A percentile compares a stretch with the other conserved stretches of the same genome.
Conservation (phyloP, 2,888 invertebrate genomes). For the Oscheius sp. region DNA sequence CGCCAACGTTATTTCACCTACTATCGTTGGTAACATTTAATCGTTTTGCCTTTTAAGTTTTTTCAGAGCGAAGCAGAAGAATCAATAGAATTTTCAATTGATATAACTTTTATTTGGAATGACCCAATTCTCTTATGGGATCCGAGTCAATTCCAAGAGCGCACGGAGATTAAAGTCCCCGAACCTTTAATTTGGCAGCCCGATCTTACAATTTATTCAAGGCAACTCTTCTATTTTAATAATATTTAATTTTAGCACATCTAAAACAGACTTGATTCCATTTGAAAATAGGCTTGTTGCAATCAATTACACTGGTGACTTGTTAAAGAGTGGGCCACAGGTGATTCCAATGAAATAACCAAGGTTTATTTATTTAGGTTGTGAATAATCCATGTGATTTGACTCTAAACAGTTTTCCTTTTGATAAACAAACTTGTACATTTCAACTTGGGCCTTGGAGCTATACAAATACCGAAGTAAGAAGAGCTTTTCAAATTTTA, state of each 20-base stretch:
- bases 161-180: not conserved
- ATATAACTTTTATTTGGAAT: slow-evolving; percentile 7
- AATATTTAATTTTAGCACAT: not conserved
- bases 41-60: not conserved
- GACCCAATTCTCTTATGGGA: slow-evolving; percentile 12
- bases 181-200: slow-evolving; percentile 11
- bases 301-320: not conserved
- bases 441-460: slow-evolving; percentile 8
- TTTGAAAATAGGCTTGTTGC: slow-evolving; percentile 6
- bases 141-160: not conserved
- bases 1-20: slow-evolving; percentile 4
- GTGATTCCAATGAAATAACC: not conserved
- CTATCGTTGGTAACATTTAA: not conserved
- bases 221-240: not conserved
- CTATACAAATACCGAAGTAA: slow-evolving; percentile 10
- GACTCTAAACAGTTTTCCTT: not conserved
- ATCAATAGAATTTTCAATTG: slow-evolving; percentile 17
- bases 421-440: slow-evolving; percentile 7
- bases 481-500: not conserved
- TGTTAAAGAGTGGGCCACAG: not conserved
- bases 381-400: slow-evolving; percentile 5
- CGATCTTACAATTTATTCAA: slow-evolving; percentile 9
- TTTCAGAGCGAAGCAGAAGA: slow-evolving; percentile 7
- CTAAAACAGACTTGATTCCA: slow-evolving; percentile 1
- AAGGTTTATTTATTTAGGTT: not conserved